A percentile compares a stretch with the other conserved stretches of the same genome.
Evolutionary conservation across 2,888 invertebrate genomes (phyloP).

Genomic region (Cetonia aurata): DNA sequence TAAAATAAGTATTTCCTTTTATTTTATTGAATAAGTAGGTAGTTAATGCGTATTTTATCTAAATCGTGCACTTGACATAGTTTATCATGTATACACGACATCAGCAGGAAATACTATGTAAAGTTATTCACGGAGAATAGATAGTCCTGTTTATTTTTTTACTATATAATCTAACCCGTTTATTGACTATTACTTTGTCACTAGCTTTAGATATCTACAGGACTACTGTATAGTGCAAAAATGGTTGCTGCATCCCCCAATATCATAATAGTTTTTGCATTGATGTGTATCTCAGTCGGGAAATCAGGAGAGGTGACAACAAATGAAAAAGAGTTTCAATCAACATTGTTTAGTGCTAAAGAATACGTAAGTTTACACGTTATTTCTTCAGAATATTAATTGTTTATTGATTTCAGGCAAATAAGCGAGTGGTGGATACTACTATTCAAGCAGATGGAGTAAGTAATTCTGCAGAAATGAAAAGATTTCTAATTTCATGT

Average conservation of each 20-base stretch:
- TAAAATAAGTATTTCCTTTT: too few species aligned
- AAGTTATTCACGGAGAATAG: slow-evolving; percentile 14
- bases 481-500: too few species aligned
- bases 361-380: not conserved
- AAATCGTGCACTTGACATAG: not conserved
- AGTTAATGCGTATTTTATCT: not conserved
- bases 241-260: not conserved
- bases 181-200: not conserved
- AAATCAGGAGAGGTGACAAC: slow-evolving; percentile 9
- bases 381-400: not conserved
- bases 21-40: not conserved
- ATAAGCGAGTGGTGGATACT: not conserved
- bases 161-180: not conserved
- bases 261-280: not conserved
- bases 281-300: not conserved
- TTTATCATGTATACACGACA: not conserved
- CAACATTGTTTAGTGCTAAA: not conserved
- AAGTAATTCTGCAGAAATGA: too few species aligned
- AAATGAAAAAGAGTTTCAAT: not conserved
- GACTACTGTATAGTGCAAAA: not conserved
- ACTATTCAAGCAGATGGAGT: not conserved
- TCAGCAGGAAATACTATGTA: not conserved
- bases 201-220: not conserved
- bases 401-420: not conserved
- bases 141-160: slow-evolving; percentile 6